These are phyloP conservation scores for Volucella zonaria DNA, from an alignment of 2,888 invertebrate species.

Conservation along the genomic window DNA sequence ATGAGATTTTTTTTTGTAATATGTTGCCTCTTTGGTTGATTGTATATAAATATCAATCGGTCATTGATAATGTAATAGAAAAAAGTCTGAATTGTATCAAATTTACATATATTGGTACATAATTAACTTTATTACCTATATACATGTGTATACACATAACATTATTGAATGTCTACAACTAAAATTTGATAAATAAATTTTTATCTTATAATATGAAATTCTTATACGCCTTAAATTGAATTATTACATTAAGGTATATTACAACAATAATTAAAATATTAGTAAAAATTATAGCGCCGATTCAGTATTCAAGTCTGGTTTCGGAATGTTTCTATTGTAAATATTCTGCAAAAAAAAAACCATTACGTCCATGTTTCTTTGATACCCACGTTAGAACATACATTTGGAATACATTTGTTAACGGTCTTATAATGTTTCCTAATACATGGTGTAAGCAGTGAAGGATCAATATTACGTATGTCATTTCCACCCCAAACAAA, in stretches of 20 bases:
- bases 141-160: no score
- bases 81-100: background rate
- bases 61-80: background rate
- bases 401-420: conserved; percentile 70
- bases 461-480: conserved; percentile 84
- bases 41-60: background rate
- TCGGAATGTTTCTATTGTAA: conserved; percentile 77
- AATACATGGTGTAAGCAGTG: conserved; percentile 86
- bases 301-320: conserved; percentile 42
- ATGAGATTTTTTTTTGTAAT: no score
- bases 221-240: background rate
- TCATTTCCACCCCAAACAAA: conserved; percentile 83
- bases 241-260: background rate
- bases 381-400: conserved; percentile 49
- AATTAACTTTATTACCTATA: no score
- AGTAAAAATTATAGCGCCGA: conserved; percentile 41
- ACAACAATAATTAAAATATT: background rate
- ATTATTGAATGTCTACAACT: no score
- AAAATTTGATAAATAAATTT: no score
- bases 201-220: no score
- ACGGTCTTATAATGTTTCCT: conserved; percentile 76
- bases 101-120: no score
- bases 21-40: no score
- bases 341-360: conserved; percentile 75
- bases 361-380: background rate